Evolutionary conservation across 2,888 invertebrate genomes (phyloP).

Genomic region (Tetranychus truncatus): DNA sequence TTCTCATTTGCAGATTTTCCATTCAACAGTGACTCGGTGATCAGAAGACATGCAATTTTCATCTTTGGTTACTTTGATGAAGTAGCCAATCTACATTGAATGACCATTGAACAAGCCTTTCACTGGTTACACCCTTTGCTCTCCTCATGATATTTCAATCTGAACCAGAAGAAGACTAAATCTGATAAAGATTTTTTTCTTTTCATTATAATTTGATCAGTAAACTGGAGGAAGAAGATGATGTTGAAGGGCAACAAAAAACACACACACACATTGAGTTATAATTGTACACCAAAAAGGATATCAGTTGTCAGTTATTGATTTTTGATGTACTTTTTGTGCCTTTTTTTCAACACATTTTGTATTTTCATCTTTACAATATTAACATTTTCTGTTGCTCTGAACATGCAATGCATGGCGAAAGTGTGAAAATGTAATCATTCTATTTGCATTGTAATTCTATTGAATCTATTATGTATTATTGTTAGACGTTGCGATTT

Average conservation of each 20-base stretch:
- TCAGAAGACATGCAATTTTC: too few species aligned
- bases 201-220: too few species aligned
- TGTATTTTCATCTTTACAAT: neutral
- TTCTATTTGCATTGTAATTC: neutral
- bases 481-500: too few species aligned
- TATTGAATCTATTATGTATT: neutral
- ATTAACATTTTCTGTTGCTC: neutral
- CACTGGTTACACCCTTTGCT: too few species aligned
- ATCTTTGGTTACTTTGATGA: too few species aligned
- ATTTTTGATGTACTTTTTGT: neutral
- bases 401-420: neutral
- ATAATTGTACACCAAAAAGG: neutral
- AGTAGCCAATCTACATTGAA: too few species aligned
- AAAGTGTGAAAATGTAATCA: neutral
- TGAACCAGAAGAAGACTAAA: too few species aligned
- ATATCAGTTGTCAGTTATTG: conserved; percentile 1
- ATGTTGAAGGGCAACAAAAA: neutral
- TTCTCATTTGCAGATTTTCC: too few species aligned
- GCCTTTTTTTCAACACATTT: neutral
- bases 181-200: too few species aligned
- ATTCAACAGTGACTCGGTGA: too few species aligned
- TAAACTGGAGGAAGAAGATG: neutral
- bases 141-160: too few species aligned
- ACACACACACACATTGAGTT: neutral
- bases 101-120: too few species aligned